Conservation (phyloP, 2,888 invertebrate genomes). For the Seira sanloemensis region DNA sequence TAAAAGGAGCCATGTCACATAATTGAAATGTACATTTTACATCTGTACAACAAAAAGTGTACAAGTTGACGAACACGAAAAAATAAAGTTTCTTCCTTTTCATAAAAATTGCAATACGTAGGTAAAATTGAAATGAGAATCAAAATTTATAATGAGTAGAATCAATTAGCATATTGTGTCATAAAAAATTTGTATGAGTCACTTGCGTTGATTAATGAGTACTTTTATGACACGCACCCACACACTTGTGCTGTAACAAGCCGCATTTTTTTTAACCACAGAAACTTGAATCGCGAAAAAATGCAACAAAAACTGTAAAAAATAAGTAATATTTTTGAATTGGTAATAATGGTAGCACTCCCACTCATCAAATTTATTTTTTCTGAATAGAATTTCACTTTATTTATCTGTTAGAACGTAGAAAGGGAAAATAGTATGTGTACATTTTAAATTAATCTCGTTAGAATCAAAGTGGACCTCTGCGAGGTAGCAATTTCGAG, state of each 20-base stretch:
- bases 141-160: not conserved
- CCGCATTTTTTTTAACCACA: not conserved
- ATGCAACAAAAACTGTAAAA: no score
- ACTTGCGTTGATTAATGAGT: not conserved
- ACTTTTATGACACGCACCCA: not conserved
- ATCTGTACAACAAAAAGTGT: not conserved
- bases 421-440: no score
- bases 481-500: no score
- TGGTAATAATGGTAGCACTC: no score
- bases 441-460: no score
- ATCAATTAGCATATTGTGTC: not conserved
- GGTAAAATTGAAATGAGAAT: no score
- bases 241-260: not conserved
- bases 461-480: no score
- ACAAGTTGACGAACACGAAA: not conserved
- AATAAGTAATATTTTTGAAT: no score
- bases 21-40: not conserved
- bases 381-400: no score
- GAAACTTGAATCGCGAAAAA: not conserved
- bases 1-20: not conserved
- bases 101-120: no score
- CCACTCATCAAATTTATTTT: no score
- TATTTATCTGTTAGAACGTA: no score
- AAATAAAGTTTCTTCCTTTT: not conserved
- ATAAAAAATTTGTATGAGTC: not conserved